These are phyloP conservation scores for Sebastes itinus DNA, from an alignment of 2,797 vertebrate genomes.

Conservation along the genomic window DNA sequence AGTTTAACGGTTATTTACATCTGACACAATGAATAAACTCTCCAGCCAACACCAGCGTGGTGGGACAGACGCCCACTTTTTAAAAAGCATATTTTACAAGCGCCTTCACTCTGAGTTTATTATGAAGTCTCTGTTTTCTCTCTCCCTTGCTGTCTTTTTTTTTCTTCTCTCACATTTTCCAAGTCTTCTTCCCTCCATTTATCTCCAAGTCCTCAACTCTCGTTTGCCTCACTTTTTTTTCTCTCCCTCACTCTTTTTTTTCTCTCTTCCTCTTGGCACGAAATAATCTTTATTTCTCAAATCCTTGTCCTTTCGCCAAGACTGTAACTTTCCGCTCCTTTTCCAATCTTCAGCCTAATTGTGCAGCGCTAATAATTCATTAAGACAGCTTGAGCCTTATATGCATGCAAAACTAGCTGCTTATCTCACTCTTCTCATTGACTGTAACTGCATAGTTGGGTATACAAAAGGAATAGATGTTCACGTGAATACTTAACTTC, in stretches of 20 bases:
- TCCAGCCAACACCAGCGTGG: conserved; percentile 63
- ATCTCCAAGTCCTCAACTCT: conserved; percentile 15
- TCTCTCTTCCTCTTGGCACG: conserved; percentile 20
- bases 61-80: conserved; percentile 50
- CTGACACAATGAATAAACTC: conserved; percentile 37
- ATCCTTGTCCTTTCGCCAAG: conserved; percentile 27
- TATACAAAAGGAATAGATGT: conserved; percentile 7
- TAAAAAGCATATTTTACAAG: conserved; percentile 65
- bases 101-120: conserved; percentile 36
- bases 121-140: neutral
- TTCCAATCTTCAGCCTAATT: conserved; percentile 55
- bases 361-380: conserved; percentile 58
- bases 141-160: conserved; percentile 12
- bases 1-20: conserved; percentile 35
- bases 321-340: conserved; percentile 60
- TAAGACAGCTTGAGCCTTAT: conserved; percentile 17
- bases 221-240: conserved; percentile 6
- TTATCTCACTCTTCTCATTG: conserved; percentile 10
- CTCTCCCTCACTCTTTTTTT: neutral
- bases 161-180: conserved; percentile 59
- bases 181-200: conserved; percentile 40
- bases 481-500: conserved; percentile 5
- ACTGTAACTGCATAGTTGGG: neutral
- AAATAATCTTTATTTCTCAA: conserved; percentile 39
- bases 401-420: neutral